Percentiles rank a stretch among this genome's conserved stretches.
Evolutionary conservation across 1,140 invertebrate species (phyloP).

Genomic region (Colletes gigas): DNA sequence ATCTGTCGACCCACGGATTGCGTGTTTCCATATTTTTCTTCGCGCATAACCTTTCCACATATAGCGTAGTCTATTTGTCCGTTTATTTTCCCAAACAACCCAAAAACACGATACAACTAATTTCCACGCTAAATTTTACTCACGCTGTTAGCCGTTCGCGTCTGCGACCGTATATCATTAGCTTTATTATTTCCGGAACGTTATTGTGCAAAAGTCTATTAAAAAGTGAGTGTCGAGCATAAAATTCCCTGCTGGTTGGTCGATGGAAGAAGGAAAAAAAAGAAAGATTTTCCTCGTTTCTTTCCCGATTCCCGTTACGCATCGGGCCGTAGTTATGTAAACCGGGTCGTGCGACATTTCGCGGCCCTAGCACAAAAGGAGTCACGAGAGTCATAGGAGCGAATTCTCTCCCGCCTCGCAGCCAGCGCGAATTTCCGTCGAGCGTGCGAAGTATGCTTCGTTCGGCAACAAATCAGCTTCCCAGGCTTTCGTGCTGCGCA

Average conservation of each 20-base stretch:
- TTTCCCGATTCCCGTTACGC: conserved; percentile 39
- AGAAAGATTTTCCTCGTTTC: neutral
- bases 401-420: conserved; percentile 2
- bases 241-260: too few species aligned
- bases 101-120: too few species aligned
- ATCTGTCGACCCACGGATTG: neutral
- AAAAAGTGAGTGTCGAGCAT: too few species aligned
- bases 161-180: too few species aligned
- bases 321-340: conserved; percentile 71
- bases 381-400: conserved; percentile 1
- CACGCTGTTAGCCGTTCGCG: too few species aligned
- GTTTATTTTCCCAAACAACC: too few species aligned
- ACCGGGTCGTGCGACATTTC: conserved; percentile 72
- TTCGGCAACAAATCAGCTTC: conserved; percentile 68
- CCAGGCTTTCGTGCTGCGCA: conserved; percentile 70
- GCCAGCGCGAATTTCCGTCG: conserved; percentile 52
- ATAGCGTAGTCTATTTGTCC: too few species aligned
- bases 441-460: conserved; percentile 70
- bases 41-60: neutral
- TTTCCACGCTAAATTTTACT: too few species aligned
- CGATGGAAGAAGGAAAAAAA: neutral
- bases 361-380: conserved; percentile 15
- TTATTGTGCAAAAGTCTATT: too few species aligned
- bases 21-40: neutral
- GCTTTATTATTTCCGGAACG: too few species aligned